Percentiles rank a stretch among this genome's conserved stretches.
Conservation (phyloP, 2,888 invertebrate species). For the Habrosyne pyritoides region DNA sequence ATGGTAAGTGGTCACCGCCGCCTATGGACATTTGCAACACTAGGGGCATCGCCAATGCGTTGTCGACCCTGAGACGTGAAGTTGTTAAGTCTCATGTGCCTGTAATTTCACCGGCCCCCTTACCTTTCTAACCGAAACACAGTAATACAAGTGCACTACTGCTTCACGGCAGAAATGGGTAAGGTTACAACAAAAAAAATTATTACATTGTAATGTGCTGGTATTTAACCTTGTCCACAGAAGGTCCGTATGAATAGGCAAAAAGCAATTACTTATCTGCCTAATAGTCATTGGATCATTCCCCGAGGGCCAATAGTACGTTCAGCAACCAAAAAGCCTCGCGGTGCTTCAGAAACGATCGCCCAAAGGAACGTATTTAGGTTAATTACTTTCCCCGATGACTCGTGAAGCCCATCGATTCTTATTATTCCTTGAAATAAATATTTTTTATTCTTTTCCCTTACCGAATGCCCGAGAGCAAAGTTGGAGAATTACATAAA, state of each 20-base stretch:
- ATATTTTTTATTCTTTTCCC: slow-evolving; percentile 28
- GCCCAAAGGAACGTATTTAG: slow-evolving; percentile 42
- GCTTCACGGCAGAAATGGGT: too few relatives aligned
- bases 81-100: too few relatives aligned
- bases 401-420: slow-evolving; percentile 42
- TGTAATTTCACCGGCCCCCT: too few relatives aligned
- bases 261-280: slow-evolving; percentile 7
- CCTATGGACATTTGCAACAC: too few relatives aligned
- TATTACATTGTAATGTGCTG: background rate
- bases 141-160: too few relatives aligned
- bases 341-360: slow-evolving; percentile 12
- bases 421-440: slow-evolving; percentile 39
- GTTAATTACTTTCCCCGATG: slow-evolving; percentile 51
- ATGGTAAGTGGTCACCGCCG: too few relatives aligned
- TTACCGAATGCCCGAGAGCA: slow-evolving; percentile 6
- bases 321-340: slow-evolving; percentile 18
- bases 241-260: background rate
- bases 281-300: slow-evolving; percentile 8
- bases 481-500: background rate
- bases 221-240: background rate
- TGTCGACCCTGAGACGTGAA: too few relatives aligned
- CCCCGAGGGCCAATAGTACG: slow-evolving; percentile 28
- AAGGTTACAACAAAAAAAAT: too few relatives aligned
- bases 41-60: too few relatives aligned
- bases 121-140: too few relatives aligned